Base-by-base conservation (phyloP, 2,888 invertebrate species). In the Drosophila pegasa region DNA sequence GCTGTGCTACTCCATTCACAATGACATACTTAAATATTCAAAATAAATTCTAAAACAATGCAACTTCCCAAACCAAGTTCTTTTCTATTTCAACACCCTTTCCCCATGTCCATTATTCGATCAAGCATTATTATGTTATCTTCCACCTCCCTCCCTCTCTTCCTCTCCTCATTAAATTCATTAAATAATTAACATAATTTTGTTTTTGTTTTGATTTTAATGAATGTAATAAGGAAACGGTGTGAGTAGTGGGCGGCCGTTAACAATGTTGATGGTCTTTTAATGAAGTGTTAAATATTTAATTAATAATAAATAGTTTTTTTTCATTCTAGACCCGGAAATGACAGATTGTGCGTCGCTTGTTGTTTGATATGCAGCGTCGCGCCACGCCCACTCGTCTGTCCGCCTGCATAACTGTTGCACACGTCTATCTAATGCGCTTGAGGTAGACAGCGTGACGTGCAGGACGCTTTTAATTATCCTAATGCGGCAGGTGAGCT, bases 391-490 rank as follows among this genome's bases (percentile, higher is more conserved):
- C 43, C n/a, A 59, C 45, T 62, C 57, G 56, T 56, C 56, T 29
- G 8, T 4, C 18, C n/a, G 10, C 50, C 37, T 31, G 12, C n/a
- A 45, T 52, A 47, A 47, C 50, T 57, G 65, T 71, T 55, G 67
- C 76, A 64, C 70, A 45, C 66, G 54, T 51, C 65, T 69, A 41
- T 65, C 51, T 64, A 68, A 79, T 66, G 71, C 59, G 47, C 62
- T 20, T 18, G 35, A 33, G 62, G 48, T 60, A 43, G 45, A 57
- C 41, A 40, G 52, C 47, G 45, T 38, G 45, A 29, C n/a, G 29
- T 40, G 38, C 43, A 52, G 50, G 48, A 40, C 20, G 55, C 66
- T 71, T 86, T 83, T 86, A 87, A 84, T 84, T 84, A 84, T 81
- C 71, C 56, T 81, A 81, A 81, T 83, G 77, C 62, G 56, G 63